phyloP scores from a whole-genome alignment of 2,888 invertebrate genomes.

The Platypus cylindrus region DNA sequence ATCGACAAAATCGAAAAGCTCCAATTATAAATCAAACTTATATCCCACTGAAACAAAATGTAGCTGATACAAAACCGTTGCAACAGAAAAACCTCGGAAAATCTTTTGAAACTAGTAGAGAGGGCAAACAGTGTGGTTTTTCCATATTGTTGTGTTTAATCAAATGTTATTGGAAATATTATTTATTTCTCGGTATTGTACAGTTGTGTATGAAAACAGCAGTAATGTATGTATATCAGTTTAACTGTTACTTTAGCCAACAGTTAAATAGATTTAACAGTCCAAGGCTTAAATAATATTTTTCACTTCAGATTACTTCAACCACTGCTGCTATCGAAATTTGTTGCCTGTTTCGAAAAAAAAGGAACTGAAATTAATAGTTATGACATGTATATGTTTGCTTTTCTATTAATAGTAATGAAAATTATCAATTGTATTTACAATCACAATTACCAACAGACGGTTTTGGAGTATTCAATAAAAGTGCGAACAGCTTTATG shows the following conservation, averaged over 20 bases:
- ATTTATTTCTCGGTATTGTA: conserved; percentile 18
- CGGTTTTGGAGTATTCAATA: conserved; percentile 59
- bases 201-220: conserved; percentile 20
- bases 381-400: conserved; percentile 55
- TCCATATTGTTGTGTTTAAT: conserved; percentile 17
- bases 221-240: conserved; percentile 19
- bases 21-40: neutral
- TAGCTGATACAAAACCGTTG: neutral
- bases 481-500: conserved; percentile 62
- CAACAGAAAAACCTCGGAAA: too few species aligned
- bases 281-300: too few species aligned
- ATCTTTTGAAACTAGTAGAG: neutral
- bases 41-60: conserved; percentile 2
- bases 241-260: too few species aligned
- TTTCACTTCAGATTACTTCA: conserved; percentile 23
- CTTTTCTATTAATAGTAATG: conserved; percentile 54
- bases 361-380: conserved; percentile 19
- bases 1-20: conserved; percentile 2
- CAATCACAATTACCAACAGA: conserved; percentile 60
- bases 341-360: conserved; percentile 23
- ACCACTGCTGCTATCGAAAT: conserved; percentile 22
- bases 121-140: conserved; percentile 6
- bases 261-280: too few species aligned
- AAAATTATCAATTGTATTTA: conserved; percentile 55
- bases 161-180: conserved; percentile 17